Evolutionary conservation across 1,140 invertebrate genomes (phyloP).

Genomic region (Penaeus indicus): DNA sequence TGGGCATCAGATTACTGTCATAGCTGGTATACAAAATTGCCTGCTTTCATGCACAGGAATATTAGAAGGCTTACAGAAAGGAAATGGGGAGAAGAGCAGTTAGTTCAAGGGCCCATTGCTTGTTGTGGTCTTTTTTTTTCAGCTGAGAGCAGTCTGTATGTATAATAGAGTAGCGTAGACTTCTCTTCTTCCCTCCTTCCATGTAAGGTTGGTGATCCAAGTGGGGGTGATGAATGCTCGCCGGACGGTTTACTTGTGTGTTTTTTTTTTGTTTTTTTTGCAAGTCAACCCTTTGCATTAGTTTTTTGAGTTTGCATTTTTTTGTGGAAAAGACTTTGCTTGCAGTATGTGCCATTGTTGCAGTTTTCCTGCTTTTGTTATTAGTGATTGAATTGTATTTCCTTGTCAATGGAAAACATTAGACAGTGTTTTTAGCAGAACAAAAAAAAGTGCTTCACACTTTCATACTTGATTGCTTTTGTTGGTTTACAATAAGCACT

Average conservation of each 20-base stretch:
- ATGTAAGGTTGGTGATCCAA: slow-evolving; percentile 57
- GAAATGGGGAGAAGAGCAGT: background rate
- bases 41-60: too few species aligned
- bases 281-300: background rate
- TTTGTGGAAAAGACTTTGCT: background rate
- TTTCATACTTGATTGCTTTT: background rate
- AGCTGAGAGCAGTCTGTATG: slow-evolving; percentile 45
- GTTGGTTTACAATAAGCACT: slow-evolving; percentile 12
- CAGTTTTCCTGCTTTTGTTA: slow-evolving; percentile 7
- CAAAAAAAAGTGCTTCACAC: too few species aligned
- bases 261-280: slow-evolving; percentile 32
- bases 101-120: slow-evolving; percentile 30
- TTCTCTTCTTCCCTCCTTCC: slow-evolving; percentile 51
- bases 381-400: background rate
- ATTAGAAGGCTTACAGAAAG: too few species aligned
- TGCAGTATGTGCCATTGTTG: background rate
- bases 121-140: slow-evolving; percentile 58
- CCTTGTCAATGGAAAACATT: background rate
- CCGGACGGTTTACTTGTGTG: slow-evolving; percentile 7
- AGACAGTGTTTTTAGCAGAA: slow-evolving; percentile 24
- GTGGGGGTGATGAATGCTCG: slow-evolving; percentile 37
- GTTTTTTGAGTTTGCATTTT: background rate
- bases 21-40: too few species aligned
- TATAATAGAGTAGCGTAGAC: slow-evolving; percentile 56
- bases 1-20: too few species aligned